A percentile compares a stretch with the other conserved stretches of the same genome.
Evolutionary conservation across 1,140 invertebrate genomes (phyloP).

Genomic region (Limonius californicus): DNA sequence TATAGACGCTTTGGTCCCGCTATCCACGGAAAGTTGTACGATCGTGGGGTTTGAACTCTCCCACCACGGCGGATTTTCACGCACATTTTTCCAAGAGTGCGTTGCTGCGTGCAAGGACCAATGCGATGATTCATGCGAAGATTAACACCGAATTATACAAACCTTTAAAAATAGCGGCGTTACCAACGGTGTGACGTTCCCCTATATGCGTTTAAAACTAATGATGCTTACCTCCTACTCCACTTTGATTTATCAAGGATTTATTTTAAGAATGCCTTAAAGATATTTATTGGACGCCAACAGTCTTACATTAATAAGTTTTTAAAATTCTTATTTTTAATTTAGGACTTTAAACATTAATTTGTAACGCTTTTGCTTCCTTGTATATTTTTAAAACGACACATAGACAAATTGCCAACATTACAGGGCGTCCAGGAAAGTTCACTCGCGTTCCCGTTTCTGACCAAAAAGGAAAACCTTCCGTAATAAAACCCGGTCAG

Average conservation of each 20-base stretch:
- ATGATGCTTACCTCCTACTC: too few relatives aligned
- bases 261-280: too few relatives aligned
- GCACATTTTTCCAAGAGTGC: constrained; percentile 1
- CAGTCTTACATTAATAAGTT: too few relatives aligned
- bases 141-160: constrained; percentile 2
- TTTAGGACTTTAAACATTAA: too few relatives aligned
- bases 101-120: not conserved
- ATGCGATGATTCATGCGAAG: not conserved
- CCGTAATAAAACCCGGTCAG: not conserved
- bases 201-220: too few relatives aligned
- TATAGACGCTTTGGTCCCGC: not conserved
- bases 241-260: too few relatives aligned
- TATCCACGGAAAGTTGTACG: not conserved
- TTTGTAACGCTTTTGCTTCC: too few relatives aligned
- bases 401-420: not conserved
- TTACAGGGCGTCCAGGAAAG: constrained; percentile 39
- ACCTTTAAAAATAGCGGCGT: not conserved
- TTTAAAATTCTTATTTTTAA: too few relatives aligned
- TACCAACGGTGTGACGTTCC: not conserved
- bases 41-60: not conserved
- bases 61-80: not conserved
- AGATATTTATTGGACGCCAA: too few relatives aligned
- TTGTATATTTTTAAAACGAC: too few relatives aligned
- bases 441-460: constrained; percentile 32
- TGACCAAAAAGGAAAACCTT: constrained; percentile 35